phyloP scores from a whole-genome alignment of 2,888 invertebrate genomes.

The Apotomis turbidana region DNA sequence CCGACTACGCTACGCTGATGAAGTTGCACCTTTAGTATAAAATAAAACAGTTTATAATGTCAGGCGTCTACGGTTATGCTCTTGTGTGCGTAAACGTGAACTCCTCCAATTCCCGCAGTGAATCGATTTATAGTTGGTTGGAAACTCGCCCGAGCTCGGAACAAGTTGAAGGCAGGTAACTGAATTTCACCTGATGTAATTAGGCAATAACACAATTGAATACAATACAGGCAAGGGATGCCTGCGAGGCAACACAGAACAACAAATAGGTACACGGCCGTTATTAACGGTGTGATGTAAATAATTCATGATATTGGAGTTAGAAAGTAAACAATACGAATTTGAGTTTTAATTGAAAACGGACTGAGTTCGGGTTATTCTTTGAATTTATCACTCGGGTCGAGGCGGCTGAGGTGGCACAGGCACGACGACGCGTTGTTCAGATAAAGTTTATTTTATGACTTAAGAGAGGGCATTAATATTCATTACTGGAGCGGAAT shows the following conservation, averaged over 20 bases:
- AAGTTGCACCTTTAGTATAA: too few species aligned
- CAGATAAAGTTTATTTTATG: slow-evolving; percentile 82
- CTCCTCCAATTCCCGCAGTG: slow-evolving; percentile 18
- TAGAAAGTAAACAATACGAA: slow-evolving; percentile 69
- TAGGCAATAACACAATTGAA: slow-evolving; percentile 40
- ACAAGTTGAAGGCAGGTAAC: slow-evolving; percentile 41
- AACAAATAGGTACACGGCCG: slow-evolving; percentile 58
- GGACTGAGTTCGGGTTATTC: slow-evolving; percentile 74
- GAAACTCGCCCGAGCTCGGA: slow-evolving; percentile 33
- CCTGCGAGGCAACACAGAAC: slow-evolving; percentile 55
- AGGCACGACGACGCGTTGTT: slow-evolving; percentile 70
- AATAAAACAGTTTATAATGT: too few species aligned
- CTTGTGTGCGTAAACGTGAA: slow-evolving; percentile 8
- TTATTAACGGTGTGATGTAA: slow-evolving; percentile 62
- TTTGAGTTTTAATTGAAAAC: slow-evolving; percentile 77
- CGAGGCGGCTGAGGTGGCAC: slow-evolving; percentile 63
- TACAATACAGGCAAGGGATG: slow-evolving; percentile 43
- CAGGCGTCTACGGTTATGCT: neutral
- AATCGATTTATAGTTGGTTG: slow-evolving; percentile 37
- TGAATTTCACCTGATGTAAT: slow-evolving; percentile 40
- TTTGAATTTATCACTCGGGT: slow-evolving; percentile 75
- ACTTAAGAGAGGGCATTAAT: slow-evolving; percentile 80
- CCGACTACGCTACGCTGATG: too few species aligned
- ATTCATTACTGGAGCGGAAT: slow-evolving; percentile 80
- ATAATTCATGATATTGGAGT: slow-evolving; percentile 75